These are phyloP conservation scores for Amazona vittata DNA, from an alignment of 2,113 vertebrate species.

Conservation along the genomic window DNA sequence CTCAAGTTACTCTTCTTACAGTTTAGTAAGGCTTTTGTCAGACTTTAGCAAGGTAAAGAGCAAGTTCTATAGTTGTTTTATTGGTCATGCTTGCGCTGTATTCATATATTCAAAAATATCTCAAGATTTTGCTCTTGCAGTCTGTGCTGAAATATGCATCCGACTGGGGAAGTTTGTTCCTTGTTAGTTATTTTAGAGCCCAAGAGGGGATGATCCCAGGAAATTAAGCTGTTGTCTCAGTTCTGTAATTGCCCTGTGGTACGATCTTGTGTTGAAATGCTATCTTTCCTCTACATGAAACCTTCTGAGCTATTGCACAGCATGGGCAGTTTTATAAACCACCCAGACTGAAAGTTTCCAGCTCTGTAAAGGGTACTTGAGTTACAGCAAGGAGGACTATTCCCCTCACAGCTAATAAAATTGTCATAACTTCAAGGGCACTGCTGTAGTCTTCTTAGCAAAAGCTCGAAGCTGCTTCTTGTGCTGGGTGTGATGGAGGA, in stretches of 20 bases:
- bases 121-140: not conserved
- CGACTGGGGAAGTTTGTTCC: not conserved
- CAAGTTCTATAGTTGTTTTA: not conserved
- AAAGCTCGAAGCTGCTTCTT: not conserved
- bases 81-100: not conserved
- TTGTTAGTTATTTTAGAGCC: not conserved
- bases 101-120: not conserved
- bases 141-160: not conserved
- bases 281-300: not conserved
- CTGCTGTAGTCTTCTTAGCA: not conserved
- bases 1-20: not conserved
- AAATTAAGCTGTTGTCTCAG: slow-evolving; percentile 15
- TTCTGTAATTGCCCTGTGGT: not conserved
- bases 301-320: not conserved
- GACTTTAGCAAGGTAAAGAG: not conserved
- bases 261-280: not conserved
- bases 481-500: not conserved
- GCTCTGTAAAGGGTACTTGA: not conserved
- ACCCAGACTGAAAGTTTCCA: not conserved
- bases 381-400: not conserved
- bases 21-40: not conserved
- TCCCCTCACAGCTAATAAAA: not conserved
- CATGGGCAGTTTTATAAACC: not conserved
- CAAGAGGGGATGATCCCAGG: not conserved
- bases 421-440: not conserved